phyloP scores from a whole-genome alignment of 1,140 invertebrate genomes.

The Himalopsyche phryganea region DNA sequence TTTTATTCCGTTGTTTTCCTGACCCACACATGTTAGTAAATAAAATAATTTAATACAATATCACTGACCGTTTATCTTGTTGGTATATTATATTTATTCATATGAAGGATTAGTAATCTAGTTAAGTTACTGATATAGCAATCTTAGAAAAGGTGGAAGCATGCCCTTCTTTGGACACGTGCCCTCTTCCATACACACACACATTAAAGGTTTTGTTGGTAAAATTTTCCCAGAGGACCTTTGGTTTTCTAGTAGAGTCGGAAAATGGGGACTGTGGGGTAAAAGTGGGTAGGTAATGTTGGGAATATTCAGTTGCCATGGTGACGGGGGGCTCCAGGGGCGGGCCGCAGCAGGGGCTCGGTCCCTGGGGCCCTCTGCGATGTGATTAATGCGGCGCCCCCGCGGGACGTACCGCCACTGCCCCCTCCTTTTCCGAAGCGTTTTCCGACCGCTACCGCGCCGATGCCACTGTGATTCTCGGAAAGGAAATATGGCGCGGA shows the following conservation, averaged over 20 bases:
- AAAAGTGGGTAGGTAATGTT: conserved; percentile 29
- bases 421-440: conserved; percentile 34
- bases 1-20: too few species aligned
- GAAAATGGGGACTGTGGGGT: background rate
- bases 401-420: conserved; percentile 20
- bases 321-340: conserved; percentile 8
- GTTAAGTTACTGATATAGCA: too few species aligned
- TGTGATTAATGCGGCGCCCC: conserved; percentile 36
- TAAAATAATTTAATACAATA: too few species aligned
- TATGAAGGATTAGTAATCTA: too few species aligned
- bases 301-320: conserved; percentile 34
- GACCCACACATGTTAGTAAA: too few species aligned
- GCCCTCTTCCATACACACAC: conserved; percentile 7
- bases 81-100: too few species aligned
- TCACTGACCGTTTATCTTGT: too few species aligned
- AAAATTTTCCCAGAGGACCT: conserved; percentile 32
- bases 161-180: too few species aligned
- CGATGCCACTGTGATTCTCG: conserved; percentile 34
- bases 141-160: too few species aligned
- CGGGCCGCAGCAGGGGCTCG: conserved; percentile 21
- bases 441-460: conserved; percentile 43
- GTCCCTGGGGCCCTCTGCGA: conserved; percentile 33
- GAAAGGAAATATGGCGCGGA: conserved; percentile 11
- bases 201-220: conserved; percentile 33
- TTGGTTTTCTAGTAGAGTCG: conserved; percentile 13